These are phyloP conservation scores for Octopus sinensis DNA, from an alignment of 1,140 invertebrate genomes.

Conservation along the genomic window DNA sequence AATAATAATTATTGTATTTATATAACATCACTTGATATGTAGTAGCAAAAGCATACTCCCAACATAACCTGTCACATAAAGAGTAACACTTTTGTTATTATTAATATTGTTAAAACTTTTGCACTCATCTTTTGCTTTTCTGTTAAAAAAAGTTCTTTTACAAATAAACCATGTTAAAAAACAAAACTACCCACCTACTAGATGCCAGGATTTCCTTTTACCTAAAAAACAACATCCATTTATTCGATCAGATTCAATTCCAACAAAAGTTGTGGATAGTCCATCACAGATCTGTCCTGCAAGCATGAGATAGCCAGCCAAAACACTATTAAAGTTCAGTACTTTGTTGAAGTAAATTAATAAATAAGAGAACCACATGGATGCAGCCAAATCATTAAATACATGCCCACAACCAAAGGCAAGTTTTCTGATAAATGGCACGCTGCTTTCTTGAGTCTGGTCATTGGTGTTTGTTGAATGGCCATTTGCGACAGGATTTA, in stretches of 20 bases:
- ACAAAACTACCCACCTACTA: slow-evolving; percentile 68
- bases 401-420: slow-evolving; percentile 81
- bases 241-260: slow-evolving; percentile 77
- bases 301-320: slow-evolving; percentile 66
- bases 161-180: not conserved
- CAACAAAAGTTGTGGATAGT: slow-evolving; percentile 83
- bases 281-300: slow-evolving; percentile 74
- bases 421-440: slow-evolving; percentile 45
- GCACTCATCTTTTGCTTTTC: too few species aligned
- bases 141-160: not conserved
- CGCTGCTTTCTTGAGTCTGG: not conserved
- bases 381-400: slow-evolving; percentile 90
- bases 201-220: slow-evolving; percentile 86
- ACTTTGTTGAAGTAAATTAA: slow-evolving; percentile 87
- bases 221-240: slow-evolving; percentile 73
- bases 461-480: not conserved
- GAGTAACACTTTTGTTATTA: too few species aligned
- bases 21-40: too few species aligned
- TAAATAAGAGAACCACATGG: slow-evolving; percentile 97
- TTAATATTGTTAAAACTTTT: too few species aligned
- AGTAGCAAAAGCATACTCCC: too few species aligned
- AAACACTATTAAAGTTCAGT: slow-evolving; percentile 67
- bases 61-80: too few species aligned
- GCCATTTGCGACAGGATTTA: too few species aligned
- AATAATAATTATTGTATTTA: too few species aligned